Evolutionary conservation across 2,113 vertebrate genomes (phyloP), one percentile per base, ranked within the genome.

Genomic region (Syngnathus typhle): DNA sequence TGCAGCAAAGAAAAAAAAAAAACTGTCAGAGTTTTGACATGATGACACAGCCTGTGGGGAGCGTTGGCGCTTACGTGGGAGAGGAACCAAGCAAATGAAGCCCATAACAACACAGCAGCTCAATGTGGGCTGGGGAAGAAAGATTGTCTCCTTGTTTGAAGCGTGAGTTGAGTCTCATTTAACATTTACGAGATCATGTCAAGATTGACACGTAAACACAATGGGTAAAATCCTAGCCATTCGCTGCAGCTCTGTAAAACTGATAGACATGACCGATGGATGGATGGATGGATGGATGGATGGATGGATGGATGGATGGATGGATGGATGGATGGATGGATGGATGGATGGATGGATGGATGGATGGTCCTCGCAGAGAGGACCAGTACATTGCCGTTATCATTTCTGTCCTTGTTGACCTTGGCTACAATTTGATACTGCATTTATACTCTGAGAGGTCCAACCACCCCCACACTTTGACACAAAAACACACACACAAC

Each of bases 251-350:
- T 5, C 27, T 32, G 27, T 32, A 32, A 32, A 32, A 32, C 27
- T 32, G 27, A 32, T 32, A 77, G 80, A 78, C 71, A 72, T 60
- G 72, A 19, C 3, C 60, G 63, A 64, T 51, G 16, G 16, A 3
- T 7, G 19, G 19, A 51, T 7, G 16, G 19, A 32, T 32, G 27
- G 7, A 49, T 68, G 32, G 69, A 66, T 73, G 60, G 63, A 74
- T 62, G 55, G 75, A 80, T 60, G 69, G 76, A 70, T 70, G 69
- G 67, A 54, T 69, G 39, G 55, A 49, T 32, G 27, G 27, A 32
- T 32, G 27, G 27, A 32, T 32, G 27, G 27, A 32, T 32, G 27
- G 27, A 32, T 32, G 27, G 27, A 32, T 32, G 27, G 27, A 32
- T 32, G 27, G 27, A 32, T 32, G 27, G 27, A 32, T 32, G 27